Evolutionary conservation across 30 jellyfish, hydroid and myxozoan genomes (phyloP).

Genomic region (Chironex yamaguchii): DNA sequence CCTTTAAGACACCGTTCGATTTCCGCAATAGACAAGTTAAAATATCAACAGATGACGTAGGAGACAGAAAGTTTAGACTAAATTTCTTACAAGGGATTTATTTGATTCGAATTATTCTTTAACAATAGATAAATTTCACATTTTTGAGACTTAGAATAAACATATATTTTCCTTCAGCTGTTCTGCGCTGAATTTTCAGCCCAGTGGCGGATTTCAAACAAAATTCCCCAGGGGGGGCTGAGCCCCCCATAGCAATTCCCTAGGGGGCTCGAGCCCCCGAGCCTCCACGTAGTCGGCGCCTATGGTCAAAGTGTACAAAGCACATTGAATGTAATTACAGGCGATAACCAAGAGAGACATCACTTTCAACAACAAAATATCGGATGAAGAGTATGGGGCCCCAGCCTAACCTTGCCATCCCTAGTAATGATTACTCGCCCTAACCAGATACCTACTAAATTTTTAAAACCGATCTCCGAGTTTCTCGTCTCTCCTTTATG

Average conservation of each 20-base stretch:
- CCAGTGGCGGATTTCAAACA: slow-evolving; percentile 46
- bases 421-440: no score
- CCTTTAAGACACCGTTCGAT: slow-evolving; percentile 37
- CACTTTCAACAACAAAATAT: no score
- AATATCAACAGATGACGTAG: slow-evolving; percentile 45
- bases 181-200: slow-evolving; percentile 40
- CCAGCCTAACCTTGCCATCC: no score
- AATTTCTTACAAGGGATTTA: slow-evolving; percentile 29
- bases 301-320: no score
- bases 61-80: slow-evolving; percentile 46
- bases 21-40: slow-evolving; percentile 54
- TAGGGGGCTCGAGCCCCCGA: slow-evolving; percentile 54
- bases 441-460: no score
- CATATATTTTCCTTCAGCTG: slow-evolving; percentile 25
- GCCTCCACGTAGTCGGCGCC: slow-evolving; percentile 59
- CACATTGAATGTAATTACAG: no score
- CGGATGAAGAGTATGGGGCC: no score
- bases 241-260: no score
- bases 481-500: no score
- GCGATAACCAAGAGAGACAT: no score
- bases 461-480: no score
- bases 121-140: slow-evolving; percentile 35
- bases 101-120: slow-evolving; percentile 40
- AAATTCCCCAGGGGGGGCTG: slow-evolving; percentile 38
- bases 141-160: slow-evolving; percentile 26